A percentile compares a stretch with the other conserved stretches of the same genome.
Evolutionary conservation across 2,797 vertebrate genomes (phyloP).

Genomic region (Arrhamphus sclerolepis): DNA sequence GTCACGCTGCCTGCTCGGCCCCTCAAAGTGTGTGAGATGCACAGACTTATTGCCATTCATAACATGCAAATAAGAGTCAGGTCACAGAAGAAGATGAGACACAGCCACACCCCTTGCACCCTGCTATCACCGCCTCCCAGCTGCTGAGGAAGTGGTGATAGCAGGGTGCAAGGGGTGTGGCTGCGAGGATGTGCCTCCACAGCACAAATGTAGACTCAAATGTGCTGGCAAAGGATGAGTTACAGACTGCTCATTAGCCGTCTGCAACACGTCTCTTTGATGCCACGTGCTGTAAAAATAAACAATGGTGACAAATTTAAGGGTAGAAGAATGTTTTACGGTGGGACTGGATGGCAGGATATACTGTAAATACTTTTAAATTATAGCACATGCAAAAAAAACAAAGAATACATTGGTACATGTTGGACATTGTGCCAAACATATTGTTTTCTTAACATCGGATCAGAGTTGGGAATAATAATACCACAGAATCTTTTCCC

Average conservation of each 20-base stretch:
- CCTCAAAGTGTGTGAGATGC: constrained; percentile 37
- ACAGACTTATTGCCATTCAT: constrained; percentile 44
- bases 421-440: no score
- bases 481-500: no score
- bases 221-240: constrained; percentile 17
- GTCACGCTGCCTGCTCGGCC: constrained; percentile 30
- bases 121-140: no score
- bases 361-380: constrained; percentile 14
- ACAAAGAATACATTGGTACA: no score
- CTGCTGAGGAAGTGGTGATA: constrained; percentile 25
- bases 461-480: not conserved
- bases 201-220: constrained; percentile 28
- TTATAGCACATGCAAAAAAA: not conserved
- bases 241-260: constrained; percentile 31
- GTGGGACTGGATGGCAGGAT: constrained; percentile 20
- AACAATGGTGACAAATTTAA: constrained; percentile 45
- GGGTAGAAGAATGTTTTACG: constrained; percentile 8
- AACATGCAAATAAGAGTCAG: constrained; percentile 42
- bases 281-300: constrained; percentile 33
- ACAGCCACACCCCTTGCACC: no score
- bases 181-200: constrained; percentile 5
- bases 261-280: constrained; percentile 44
- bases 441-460: not conserved
- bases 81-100: constrained; percentile 61
- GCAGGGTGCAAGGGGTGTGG: constrained; percentile 10